These are phyloP conservation scores for Catharus fuscescens DNA, from an alignment of 2,113 vertebrate genomes.

Conservation along the genomic window DNA sequence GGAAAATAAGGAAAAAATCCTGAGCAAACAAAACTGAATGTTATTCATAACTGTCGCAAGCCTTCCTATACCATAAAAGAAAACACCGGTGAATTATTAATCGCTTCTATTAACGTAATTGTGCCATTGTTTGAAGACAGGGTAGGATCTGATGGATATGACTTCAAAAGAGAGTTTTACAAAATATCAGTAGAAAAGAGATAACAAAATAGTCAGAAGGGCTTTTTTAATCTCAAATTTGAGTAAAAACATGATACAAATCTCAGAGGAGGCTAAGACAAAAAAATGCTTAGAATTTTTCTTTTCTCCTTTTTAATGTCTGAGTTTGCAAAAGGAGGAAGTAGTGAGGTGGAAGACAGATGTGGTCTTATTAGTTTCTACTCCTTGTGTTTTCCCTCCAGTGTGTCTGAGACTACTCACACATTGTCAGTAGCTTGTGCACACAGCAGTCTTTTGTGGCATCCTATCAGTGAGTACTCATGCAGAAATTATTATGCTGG, in stretches of 20 bases:
- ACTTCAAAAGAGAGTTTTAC: background rate
- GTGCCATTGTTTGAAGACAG: background rate
- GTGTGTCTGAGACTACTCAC: background rate
- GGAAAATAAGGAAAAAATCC: conserved; percentile 58
- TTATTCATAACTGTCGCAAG: conserved; percentile 48
- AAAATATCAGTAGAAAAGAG: background rate
- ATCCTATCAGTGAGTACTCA: background rate
- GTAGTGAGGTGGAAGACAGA: background rate
- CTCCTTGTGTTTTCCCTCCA: background rate
- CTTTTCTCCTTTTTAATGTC: background rate
- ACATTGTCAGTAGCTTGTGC: background rate
- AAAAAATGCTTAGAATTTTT: background rate
- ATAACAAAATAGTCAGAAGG: background rate
- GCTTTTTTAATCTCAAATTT: background rate
- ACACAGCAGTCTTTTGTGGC: background rate
- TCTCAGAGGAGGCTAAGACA: background rate
- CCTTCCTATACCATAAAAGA: background rate
- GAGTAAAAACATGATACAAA: background rate
- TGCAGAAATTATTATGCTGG: background rate
- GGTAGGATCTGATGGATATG: background rate
- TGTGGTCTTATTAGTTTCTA: background rate
- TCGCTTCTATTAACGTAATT: conserved; percentile 63
- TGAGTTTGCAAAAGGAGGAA: background rate
- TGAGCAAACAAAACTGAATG: conserved; percentile 43
- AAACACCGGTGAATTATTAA: conserved; percentile 72